phyloP scores from a whole-genome alignment of 1,140 invertebrate species.

The Zaprionus ghesquierei region DNA sequence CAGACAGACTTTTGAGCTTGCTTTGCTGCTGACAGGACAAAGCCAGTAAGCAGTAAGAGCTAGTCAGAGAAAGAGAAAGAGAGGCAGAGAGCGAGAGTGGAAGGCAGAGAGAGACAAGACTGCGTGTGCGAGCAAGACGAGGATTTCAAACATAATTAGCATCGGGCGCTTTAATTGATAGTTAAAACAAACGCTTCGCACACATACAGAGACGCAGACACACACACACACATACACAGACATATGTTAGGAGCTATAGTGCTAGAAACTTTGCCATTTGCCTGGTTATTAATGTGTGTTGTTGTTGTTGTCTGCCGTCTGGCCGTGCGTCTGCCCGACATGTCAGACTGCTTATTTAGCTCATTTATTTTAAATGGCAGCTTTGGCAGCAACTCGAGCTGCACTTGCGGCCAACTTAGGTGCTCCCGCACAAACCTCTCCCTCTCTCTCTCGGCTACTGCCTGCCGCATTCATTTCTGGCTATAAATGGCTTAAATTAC shows the following conservation, averaged over 20 bases:
- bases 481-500: constrained; percentile 64
- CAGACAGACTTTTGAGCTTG: constrained; percentile 17
- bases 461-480: constrained; percentile 59
- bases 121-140: not conserved
- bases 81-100: not conserved
- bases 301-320: constrained; percentile 13
- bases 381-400: constrained; percentile 48
- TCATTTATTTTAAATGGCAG: constrained; percentile 80
- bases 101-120: not conserved
- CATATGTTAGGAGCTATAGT: not conserved
- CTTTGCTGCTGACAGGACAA: constrained; percentile 14
- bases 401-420: constrained; percentile 66
- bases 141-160: constrained; percentile 68
- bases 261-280: constrained; percentile 62
- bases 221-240: constrained; percentile 9
- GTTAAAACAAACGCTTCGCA: constrained; percentile 57
- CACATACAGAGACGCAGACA: constrained; percentile 1
- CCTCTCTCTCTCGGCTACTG: not conserved
- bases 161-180: constrained; percentile 74
- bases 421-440: not conserved
- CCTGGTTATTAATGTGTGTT: constrained; percentile 69
- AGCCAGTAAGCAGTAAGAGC: not conserved
- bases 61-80: not conserved
- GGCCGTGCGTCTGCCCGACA: constrained; percentile 27
- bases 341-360: constrained; percentile 76